Evolutionary conservation across 1,140 invertebrate genomes (phyloP).

Genomic region (Limonius californicus): DNA sequence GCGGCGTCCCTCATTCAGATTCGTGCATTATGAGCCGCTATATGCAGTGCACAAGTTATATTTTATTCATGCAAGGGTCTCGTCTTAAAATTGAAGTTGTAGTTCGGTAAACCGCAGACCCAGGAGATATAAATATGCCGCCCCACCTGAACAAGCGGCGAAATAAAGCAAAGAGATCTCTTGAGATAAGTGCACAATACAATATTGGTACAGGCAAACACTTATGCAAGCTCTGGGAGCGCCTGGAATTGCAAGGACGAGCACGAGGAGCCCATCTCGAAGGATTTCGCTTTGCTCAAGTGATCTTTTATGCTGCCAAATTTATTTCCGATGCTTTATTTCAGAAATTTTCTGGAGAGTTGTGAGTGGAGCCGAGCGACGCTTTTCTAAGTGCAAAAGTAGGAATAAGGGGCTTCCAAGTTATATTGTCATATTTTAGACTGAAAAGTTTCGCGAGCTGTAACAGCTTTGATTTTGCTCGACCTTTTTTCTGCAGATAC

Average conservation of each 20-base stretch:
- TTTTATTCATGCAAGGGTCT: background rate
- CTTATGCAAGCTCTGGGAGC: background rate
- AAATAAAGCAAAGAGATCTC: conserved; percentile 10
- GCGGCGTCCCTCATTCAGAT: no score
- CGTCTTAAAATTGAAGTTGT: background rate
- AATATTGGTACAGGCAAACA: background rate
- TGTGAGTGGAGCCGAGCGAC: background rate
- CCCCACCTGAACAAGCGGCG: background rate
- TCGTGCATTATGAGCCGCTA: no score
- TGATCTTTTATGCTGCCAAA: background rate
- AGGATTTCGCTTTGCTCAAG: background rate
- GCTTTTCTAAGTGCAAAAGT: background rate
- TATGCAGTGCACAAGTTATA: no score
- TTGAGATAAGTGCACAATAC: conserved; percentile 8
- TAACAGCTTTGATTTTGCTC: background rate
- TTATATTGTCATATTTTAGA: background rate
- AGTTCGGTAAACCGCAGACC: background rate
- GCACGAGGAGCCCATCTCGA: background rate
- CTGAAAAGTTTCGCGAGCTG: background rate
- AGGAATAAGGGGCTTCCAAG: background rate
- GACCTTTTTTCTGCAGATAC: no score
- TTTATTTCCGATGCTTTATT: conserved; percentile 1
- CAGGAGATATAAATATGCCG: background rate
- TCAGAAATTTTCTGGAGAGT: background rate
- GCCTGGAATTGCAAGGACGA: background rate